Conservation (phyloP, 2,888 invertebrate species). For the Alitta virens region DNA sequence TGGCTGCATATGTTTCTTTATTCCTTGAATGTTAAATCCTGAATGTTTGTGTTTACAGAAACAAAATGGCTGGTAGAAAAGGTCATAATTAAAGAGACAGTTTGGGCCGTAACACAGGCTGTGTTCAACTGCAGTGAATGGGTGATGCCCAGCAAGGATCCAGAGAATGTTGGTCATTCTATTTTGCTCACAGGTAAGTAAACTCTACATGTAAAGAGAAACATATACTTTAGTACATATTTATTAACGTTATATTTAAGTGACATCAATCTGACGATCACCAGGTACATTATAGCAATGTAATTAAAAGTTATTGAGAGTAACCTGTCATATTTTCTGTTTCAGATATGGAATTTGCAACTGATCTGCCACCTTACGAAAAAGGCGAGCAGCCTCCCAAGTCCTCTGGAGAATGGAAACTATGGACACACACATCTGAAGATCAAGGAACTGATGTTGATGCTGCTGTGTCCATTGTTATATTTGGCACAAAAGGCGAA, state of each 20-base stretch:
- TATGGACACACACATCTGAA: background rate
- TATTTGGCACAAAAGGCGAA: conserved; percentile 16
- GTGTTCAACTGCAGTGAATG: conserved; percentile 40
- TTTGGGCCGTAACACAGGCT: conserved; percentile 36
- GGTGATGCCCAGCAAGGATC: conserved; percentile 15
- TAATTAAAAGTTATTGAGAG: too few relatives aligned
- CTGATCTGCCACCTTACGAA: too few relatives aligned
- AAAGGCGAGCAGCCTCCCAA: too few relatives aligned
- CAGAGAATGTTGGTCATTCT: too few relatives aligned
- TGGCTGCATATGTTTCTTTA: background rate
- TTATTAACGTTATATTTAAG: too few relatives aligned
- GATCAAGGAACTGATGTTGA: background rate
- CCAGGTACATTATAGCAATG: too few relatives aligned
- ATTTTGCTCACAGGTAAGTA: too few relatives aligned
- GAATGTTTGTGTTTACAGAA: conserved; percentile 21
- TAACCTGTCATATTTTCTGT: too few relatives aligned
- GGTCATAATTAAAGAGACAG: conserved; percentile 40
- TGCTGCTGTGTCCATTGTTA: conserved; percentile 7
- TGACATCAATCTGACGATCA: too few relatives aligned
- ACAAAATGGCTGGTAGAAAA: conserved; percentile 44
- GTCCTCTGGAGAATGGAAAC: background rate
- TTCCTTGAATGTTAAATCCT: background rate
- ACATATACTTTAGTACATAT: too few relatives aligned
- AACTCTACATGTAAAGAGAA: too few relatives aligned
- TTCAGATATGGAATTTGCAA: too few relatives aligned